A percentile compares a stretch with the other conserved stretches of the same genome.
Conservation (phyloP, 30 jellyfish, hydroid and myxozoan genomes). For the Euphysa ruthae region DNA sequence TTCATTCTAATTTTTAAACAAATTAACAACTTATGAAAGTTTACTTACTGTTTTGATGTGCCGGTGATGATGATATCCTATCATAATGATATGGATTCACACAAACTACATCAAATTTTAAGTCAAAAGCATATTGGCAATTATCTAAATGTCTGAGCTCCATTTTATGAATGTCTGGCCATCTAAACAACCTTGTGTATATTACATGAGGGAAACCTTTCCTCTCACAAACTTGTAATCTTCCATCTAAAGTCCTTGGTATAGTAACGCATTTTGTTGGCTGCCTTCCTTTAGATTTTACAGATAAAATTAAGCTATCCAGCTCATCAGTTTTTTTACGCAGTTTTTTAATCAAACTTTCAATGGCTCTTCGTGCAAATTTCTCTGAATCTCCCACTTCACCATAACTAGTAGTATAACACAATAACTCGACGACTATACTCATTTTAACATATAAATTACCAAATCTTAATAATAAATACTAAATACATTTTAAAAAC, state of each 20-base stretch:
- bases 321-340: constrained; percentile 89
- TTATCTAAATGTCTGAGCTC: constrained; percentile 86
- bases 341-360: constrained; percentile 80
- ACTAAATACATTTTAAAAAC: background rate
- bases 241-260: constrained; percentile 96
- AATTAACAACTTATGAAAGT: background rate
- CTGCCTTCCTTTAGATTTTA: constrained; percentile 94
- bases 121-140: constrained; percentile 95
- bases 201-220: constrained; percentile 99
- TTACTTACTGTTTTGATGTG: constrained; percentile 64
- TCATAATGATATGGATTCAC: constrained; percentile 97
- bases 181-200: constrained; percentile 85
- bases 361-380: constrained; percentile 97
- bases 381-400: constrained; percentile 99
- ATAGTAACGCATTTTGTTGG: constrained; percentile 98
- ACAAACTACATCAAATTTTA: constrained; percentile 96
- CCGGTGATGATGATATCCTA: constrained; percentile 85
- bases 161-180: constrained; percentile 99
- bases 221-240: constrained; percentile 96
- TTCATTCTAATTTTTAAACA: no score
- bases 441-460: constrained; percentile 88
- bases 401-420: constrained; percentile 94
- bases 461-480: background rate
- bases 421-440: constrained; percentile 89
- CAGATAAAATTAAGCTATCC: constrained; percentile 82